These are phyloP conservation scores for Chloebia gouldiae DNA, from an alignment of 2,113 vertebrate species.

Conservation along the genomic window DNA sequence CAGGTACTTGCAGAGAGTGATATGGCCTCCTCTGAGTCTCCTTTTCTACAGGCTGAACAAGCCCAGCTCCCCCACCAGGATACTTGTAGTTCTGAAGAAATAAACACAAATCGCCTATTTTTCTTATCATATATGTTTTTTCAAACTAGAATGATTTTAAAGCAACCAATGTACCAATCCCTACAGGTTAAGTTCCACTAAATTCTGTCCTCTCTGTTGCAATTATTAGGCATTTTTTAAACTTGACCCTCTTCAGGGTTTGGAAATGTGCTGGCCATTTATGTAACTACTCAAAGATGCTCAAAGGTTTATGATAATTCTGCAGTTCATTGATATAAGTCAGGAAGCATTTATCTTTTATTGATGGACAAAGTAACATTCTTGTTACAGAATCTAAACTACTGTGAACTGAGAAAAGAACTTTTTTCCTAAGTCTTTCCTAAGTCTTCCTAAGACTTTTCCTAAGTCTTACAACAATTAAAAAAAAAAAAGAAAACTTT, in stretches of 20 bases:
- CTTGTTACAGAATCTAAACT: not conserved
- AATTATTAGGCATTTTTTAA: not conserved
- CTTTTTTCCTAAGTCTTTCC: not conserved
- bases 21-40: not conserved
- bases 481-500: not conserved
- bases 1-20: not conserved
- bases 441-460: too few relatives aligned
- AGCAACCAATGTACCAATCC: not conserved
- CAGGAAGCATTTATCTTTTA: not conserved
- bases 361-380: not conserved
- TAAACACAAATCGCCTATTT: not conserved
- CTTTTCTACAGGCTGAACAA: not conserved
- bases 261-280: not conserved
- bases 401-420: not conserved
- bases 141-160: not conserved
- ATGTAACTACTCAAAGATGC: fast-evolving
- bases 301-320: not conserved
- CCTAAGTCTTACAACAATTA: not conserved
- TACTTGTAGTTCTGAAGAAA: not conserved
- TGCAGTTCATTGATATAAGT: not conserved
- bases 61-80: not conserved
- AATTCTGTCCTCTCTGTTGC: not conserved
- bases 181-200: not conserved
- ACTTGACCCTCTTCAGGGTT: not conserved
- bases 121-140: not conserved